A percentile compares a stretch with the other conserved stretches of the same genome.
phyloP scores from a whole-genome alignment of 1,140 invertebrate genomes.

The Probaryconus sp. region DNA sequence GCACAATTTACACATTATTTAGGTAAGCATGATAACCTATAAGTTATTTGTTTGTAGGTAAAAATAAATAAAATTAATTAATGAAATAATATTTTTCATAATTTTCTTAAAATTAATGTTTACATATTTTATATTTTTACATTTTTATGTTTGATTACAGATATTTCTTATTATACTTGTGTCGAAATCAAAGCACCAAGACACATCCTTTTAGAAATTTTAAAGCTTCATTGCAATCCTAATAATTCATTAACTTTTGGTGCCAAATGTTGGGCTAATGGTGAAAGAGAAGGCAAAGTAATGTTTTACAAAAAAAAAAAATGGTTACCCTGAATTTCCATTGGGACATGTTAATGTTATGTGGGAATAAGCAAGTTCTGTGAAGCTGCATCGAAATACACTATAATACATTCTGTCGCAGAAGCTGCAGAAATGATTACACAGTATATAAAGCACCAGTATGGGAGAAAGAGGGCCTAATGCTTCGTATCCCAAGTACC shows the following conservation, averaged over 20 bases:
- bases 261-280: slow-evolving; percentile 84
- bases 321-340: slow-evolving; percentile 83
- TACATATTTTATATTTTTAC: too few relatives aligned
- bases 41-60: slow-evolving; percentile 10
- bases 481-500: background rate
- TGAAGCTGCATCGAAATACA: background rate
- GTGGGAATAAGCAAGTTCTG: slow-evolving; percentile 81
- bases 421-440: background rate
- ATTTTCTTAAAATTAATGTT: slow-evolving; percentile 21
- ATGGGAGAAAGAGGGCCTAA: background rate
- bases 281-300: slow-evolving; percentile 85
- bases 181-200: slow-evolving; percentile 84
- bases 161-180: slow-evolving; percentile 90
- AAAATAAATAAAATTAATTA: slow-evolving; percentile 4
- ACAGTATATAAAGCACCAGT: background rate
- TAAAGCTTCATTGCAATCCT: slow-evolving; percentile 80
- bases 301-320: slow-evolving; percentile 82
- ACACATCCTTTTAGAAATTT: slow-evolving; percentile 79
- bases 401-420: background rate
- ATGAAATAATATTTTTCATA: slow-evolving; percentile 5
- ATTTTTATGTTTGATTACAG: slow-evolving; percentile 92
- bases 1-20: slow-evolving; percentile 82
- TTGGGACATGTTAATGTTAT: slow-evolving; percentile 87
- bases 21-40: slow-evolving; percentile 67
- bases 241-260: slow-evolving; percentile 83